These are phyloP conservation scores for Anastrepha ludens DNA, from an alignment of 1,140 invertebrate species.

Conservation along the genomic window DNA sequence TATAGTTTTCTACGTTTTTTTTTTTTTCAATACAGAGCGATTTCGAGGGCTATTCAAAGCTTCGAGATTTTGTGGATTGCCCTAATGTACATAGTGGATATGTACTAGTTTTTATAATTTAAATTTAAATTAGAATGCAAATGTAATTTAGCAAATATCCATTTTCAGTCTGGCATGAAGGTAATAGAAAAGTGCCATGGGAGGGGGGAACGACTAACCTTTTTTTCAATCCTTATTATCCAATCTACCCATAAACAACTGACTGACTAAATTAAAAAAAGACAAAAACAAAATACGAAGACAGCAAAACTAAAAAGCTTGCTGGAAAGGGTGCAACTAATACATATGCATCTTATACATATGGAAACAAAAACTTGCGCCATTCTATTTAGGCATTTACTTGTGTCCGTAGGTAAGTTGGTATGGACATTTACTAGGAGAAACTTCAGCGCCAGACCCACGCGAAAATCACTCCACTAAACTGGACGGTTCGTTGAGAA, in stretches of 20 bases:
- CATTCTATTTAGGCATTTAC: no score
- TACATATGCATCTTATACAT: not conserved
- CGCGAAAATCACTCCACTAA: not conserved
- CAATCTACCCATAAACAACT: not conserved
- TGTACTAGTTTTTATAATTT: not conserved
- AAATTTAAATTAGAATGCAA: constrained; percentile 29
- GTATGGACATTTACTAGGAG: not conserved
- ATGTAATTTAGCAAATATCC: not conserved
- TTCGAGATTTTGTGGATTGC: no score
- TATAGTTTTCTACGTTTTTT: no score
- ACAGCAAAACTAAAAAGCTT: not conserved
- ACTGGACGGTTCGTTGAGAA: not conserved
- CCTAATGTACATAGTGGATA: no score
- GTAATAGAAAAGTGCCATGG: not conserved
- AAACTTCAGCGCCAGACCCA: not conserved
- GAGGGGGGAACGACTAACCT: not conserved
- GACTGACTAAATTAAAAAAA: constrained; percentile 9
- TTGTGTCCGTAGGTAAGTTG: no score
- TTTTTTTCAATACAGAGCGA: no score
- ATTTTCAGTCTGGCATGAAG: not conserved
- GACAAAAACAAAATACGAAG: not conserved
- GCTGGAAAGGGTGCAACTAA: not conserved
- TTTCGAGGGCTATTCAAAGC: no score
- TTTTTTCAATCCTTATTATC: not conserved
- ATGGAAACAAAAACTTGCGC: no score